A percentile compares a stretch with the other conserved stretches of the same genome.
phyloP scores from a whole-genome alignment of 2,113 vertebrate genomes.

The Leptodactylus fuscus region DNA sequence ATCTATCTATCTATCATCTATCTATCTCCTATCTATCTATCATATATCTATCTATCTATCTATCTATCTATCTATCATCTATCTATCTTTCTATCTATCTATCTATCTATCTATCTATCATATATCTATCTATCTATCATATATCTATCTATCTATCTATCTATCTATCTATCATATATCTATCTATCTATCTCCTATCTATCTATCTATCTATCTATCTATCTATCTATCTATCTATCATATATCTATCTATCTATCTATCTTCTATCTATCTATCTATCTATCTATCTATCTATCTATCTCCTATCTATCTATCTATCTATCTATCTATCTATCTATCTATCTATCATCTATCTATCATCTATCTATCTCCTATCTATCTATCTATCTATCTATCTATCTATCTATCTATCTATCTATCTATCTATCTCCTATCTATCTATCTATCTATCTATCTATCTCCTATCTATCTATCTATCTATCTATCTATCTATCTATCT shows the following conservation, averaged over 20 bases:
- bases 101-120: neutral
- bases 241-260: constrained; percentile 17
- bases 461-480: neutral
- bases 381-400: no score
- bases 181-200: constrained; percentile 3
- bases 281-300: no score
- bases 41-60: neutral
- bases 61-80: neutral
- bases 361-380: neutral
- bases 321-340: neutral
- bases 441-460: no score
- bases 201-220: constrained; percentile 7
- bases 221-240: constrained; percentile 11
- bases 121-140: neutral
- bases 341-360: no score
- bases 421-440: no score
- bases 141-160: constrained; percentile 2
- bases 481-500: neutral
- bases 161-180: neutral
- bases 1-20: neutral
- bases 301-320: no score
- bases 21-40: neutral
- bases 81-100: neutral
- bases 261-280: no score
- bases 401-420: neutral